A percentile compares a stretch with the other conserved stretches of the same genome.
Evolutionary conservation across 2,888 invertebrate species (phyloP).

Genomic region (Phengaris alcon): DNA sequence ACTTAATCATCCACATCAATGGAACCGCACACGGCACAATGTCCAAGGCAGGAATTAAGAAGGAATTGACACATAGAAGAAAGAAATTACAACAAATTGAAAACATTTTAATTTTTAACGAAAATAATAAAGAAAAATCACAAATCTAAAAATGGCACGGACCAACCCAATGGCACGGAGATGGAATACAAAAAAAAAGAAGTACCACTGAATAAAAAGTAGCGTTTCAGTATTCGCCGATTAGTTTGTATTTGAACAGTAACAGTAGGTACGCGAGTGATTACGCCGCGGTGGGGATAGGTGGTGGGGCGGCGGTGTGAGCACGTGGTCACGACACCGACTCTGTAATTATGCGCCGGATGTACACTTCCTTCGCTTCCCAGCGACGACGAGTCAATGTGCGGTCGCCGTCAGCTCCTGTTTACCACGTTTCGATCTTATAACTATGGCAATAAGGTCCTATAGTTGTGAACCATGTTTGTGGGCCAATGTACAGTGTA

Average conservation of each 20-base stretch:
- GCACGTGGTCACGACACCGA: slow-evolving; percentile 40
- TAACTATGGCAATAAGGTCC: not conserved
- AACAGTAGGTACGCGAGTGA: not conserved
- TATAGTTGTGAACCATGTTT: not conserved
- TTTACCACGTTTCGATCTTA: not conserved
- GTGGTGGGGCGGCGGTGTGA: not conserved
- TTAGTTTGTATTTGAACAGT: not conserved
- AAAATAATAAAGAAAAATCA: no score
- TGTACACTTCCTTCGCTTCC: slow-evolving; percentile 52
- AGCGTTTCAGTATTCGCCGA: no score
- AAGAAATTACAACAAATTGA: no score
- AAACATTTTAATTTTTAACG: no score
- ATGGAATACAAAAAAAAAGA: no score
- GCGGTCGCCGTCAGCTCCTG: not conserved
- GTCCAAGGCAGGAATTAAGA: no score
- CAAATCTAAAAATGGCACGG: no score
- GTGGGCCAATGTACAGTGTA: not conserved
- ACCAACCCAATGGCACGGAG: no score
- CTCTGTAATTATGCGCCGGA: slow-evolving; percentile 56
- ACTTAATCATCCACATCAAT: no score
- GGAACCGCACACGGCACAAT: no score
- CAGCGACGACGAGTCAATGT: slow-evolving; percentile 30
- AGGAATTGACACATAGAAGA: no score
- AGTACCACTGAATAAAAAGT: no score
- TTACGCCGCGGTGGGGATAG: not conserved